Conservation (phyloP, 2,888 invertebrate species). For the Philopedon plagiatum region DNA sequence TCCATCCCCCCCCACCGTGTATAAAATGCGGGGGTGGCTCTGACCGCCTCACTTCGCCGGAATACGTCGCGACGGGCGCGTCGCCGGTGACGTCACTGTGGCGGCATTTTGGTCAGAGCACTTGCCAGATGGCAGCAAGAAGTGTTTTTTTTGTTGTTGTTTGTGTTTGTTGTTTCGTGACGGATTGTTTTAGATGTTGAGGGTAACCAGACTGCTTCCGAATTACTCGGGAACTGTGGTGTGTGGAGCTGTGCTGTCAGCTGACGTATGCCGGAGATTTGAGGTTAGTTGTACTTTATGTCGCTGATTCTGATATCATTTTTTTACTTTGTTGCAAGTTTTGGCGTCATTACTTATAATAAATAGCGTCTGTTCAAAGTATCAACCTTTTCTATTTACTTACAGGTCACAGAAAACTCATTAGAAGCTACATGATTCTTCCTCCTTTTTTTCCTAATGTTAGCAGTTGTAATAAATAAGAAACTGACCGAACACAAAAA, state of each 20-base stretch:
- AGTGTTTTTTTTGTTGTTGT: slow-evolving; percentile 33
- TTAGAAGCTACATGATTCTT: too few relatives aligned
- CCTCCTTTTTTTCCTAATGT: too few relatives aligned
- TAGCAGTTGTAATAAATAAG: too few relatives aligned
- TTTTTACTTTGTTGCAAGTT: too few relatives aligned
- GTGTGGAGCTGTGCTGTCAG: slow-evolving; percentile 5
- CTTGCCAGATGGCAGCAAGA: slow-evolving; percentile 33
- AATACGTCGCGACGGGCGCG: slow-evolving; percentile 56
- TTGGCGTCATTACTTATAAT: too few relatives aligned
- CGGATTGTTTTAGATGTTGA: slow-evolving; percentile 4
- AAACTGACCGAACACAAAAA: too few relatives aligned
- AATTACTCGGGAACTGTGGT: background rate
- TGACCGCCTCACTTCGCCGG: slow-evolving; percentile 63
- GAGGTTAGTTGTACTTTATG: slow-evolving; percentile 21
- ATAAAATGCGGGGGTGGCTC: slow-evolving; percentile 65
- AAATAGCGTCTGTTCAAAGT: too few relatives aligned
- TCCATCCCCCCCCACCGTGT: slow-evolving; percentile 64
- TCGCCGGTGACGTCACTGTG: slow-evolving; percentile 43
- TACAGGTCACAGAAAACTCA: too few relatives aligned
- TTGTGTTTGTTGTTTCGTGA: slow-evolving; percentile 33
- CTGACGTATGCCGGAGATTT: slow-evolving; percentile 14
- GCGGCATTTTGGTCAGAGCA: slow-evolving; percentile 21
- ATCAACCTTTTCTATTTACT: too few relatives aligned
- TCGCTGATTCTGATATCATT: background rate
- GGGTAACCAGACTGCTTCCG: background rate